Evolutionary conservation across 92 coral and sea anemone species (phyloP), one percentile per base, ranked within the genome.

Genomic region (Ricordea florida): DNA sequence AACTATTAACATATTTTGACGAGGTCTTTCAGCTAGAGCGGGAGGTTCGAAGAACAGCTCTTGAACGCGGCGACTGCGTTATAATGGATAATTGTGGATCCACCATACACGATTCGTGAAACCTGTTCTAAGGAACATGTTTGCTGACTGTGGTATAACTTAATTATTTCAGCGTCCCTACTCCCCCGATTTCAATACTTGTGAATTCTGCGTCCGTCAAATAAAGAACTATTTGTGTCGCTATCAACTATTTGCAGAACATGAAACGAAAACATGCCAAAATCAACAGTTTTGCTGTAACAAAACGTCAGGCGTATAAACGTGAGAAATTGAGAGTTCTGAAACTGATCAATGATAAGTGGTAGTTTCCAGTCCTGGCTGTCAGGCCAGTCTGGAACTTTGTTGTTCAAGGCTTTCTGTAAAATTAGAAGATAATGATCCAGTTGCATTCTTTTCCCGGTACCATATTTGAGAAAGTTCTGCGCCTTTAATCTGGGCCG

Each of bases 1-100:
- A 81, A 63, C 66, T 71, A 31, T 25, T 70, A 31, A 57, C 60
- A 31, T 57, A 69, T 48, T 80, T 80, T 45, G 52, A 69, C 36
- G 85, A 81, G 46, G 72, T 45, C 28, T 38, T 80, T 36, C 66
- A 61, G 62, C 32, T 45, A 33, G 57, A 81, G 36, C 52, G 62
- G 45, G 60, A 40, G 28, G 59, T 55, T 44, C 80, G 86, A 21
- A 80, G 79, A 14, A 55, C 80, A 11, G 68, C 52, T 31, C 86
- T 80, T 26, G 78, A 79, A 71, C 85, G 56, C 31, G 70, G 80
- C 22, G 85, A 72, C 37, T 50, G 58, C 4, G 60, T 69, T 21
- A 58, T 79, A 24, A 79, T 79, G 79, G 85, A 79, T 53, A 69
- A 79, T 56, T 79, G 79, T 55, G 81, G 85, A n/a, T 69, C 30